phyloP scores from a whole-genome alignment of 1,140 invertebrate species.

The Aphis gossypii region DNA sequence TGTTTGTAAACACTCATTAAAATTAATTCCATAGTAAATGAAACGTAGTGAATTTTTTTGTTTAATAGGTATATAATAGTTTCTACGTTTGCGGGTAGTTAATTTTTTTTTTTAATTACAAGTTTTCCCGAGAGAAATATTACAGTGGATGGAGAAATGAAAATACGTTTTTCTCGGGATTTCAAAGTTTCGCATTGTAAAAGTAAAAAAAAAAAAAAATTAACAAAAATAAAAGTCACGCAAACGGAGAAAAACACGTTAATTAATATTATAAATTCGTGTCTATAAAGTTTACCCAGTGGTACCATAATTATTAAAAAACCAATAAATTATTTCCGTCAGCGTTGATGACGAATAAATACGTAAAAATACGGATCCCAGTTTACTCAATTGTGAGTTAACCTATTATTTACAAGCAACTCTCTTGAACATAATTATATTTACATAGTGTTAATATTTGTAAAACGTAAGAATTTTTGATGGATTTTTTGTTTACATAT shows the following conservation, averaged over 20 bases:
- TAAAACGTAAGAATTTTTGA: not conserved
- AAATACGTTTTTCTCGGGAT: not conserved
- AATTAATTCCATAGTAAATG: not conserved
- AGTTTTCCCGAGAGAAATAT: not conserved
- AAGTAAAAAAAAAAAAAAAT: not conserved
- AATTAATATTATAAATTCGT: not conserved
- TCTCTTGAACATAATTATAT: not conserved
- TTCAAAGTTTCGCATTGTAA: not conserved
- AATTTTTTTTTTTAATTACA: slow-evolving; percentile 33
- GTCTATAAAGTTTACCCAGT: not conserved
- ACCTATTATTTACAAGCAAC: not conserved
- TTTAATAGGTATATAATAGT: not conserved
- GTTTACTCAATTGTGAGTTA: not conserved
- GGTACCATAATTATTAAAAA: not conserved
- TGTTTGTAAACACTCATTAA: slow-evolving; percentile 11
- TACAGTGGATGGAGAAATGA: not conserved
- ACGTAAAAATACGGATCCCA: not conserved
- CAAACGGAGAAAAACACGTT: not conserved
- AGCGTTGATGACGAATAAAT: not conserved
- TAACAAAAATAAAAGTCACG: not conserved
- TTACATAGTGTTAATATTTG: not conserved
- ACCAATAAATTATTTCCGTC: not conserved
- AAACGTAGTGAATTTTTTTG: not conserved
- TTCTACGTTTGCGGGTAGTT: not conserved
- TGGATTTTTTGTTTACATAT: not conserved